phyloP scores from a whole-genome alignment of 2,113 vertebrate genomes.

The Climacteris rufus region DNA sequence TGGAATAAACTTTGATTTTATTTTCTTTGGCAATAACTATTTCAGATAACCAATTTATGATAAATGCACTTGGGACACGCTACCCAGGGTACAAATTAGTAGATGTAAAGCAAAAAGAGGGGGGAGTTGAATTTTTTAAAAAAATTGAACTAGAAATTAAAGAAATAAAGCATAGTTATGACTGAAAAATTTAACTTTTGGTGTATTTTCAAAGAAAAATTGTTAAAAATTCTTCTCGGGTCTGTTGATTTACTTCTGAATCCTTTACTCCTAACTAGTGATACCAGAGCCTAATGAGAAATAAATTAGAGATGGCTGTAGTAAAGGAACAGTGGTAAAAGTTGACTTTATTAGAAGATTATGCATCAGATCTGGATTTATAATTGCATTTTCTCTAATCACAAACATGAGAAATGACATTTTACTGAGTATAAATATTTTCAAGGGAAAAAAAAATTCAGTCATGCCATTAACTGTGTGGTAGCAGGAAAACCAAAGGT shows the following conservation, averaged over 20 bases:
- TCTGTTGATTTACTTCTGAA: background rate
- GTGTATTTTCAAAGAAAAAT: background rate
- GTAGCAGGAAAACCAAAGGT: background rate
- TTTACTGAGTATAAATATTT: background rate
- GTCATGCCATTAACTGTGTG: background rate
- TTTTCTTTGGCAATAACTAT: background rate
- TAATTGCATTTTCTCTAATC: slow-evolving; percentile 39
- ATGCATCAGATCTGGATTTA: slow-evolving; percentile 6
- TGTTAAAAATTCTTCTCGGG: background rate
- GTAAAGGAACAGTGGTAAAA: background rate
- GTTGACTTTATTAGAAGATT: slow-evolving; percentile 28
- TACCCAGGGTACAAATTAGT: background rate
- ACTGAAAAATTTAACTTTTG: background rate
- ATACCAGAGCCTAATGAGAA: slow-evolving; percentile 10
- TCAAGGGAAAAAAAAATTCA: background rate
- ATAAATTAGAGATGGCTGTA: slow-evolving; percentile 30
- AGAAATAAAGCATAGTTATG: background rate
- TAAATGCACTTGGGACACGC: background rate
- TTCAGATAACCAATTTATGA: background rate
- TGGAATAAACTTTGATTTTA: slow-evolving; percentile 12
- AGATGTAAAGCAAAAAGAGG: background rate
- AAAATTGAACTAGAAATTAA: background rate
- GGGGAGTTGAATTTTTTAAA: background rate
- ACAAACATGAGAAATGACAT: background rate
- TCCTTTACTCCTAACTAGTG: background rate